phyloP scores from a whole-genome alignment of 2,888 invertebrate genomes.

The Lycia hirtaria region DNA sequence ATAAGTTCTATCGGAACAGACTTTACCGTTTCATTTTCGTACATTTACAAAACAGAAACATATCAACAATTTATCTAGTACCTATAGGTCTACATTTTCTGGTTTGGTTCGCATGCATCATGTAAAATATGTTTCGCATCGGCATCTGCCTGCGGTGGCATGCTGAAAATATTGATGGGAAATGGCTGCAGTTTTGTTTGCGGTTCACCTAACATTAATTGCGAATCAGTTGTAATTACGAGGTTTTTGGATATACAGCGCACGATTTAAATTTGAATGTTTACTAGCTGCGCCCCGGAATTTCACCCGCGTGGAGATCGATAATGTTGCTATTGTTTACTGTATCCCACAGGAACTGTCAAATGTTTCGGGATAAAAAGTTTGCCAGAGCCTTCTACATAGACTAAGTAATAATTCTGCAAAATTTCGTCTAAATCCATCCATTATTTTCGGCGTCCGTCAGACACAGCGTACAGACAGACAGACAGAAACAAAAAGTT shows the following conservation, averaged over 20 bases:
- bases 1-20: no score
- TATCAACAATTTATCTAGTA: not conserved
- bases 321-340: no score
- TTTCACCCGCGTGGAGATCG: no score
- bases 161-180: slow-evolving; percentile 16
- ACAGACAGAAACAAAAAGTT: no score
- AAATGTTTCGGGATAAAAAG: no score
- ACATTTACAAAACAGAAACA: slow-evolving; percentile 5
- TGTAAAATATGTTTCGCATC: slow-evolving; percentile 12
- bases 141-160: not conserved
- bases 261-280: not conserved
- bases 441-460: no score
- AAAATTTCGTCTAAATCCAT: no score
- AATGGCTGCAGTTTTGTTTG: slow-evolving; percentile 8
- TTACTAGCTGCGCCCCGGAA: no score
- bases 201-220: slow-evolving; percentile 14
- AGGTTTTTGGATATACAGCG: not conserved
- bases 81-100: not conserved
- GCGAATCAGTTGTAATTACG: slow-evolving; percentile 5
- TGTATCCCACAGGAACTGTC: no score
- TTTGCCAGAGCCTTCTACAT: no score
- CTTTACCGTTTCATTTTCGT: slow-evolving; percentile 23
- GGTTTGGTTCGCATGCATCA: slow-evolving; percentile 12
- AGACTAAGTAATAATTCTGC: no score
- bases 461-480: no score